Evolutionary conservation across 1,140 invertebrate species (phyloP).

Genomic region (Bradysia coprophila): DNA sequence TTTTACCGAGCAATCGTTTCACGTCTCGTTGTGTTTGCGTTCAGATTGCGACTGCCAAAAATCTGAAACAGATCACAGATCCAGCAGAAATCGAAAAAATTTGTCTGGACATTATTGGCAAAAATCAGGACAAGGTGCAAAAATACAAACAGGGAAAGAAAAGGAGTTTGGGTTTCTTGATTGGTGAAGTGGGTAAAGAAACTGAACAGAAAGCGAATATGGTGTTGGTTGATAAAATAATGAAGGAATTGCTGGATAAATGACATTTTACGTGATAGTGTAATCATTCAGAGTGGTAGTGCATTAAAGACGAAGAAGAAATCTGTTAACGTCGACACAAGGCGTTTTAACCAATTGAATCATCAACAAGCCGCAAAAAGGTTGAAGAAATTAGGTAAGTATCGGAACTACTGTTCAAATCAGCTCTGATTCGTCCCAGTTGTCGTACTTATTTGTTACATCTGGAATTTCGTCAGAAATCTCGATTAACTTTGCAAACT

Average conservation of each 20-base stretch:
- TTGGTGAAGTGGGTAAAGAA: constrained; percentile 33
- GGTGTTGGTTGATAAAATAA: constrained; percentile 31
- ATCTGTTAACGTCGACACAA: no score
- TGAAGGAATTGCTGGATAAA: constrained; percentile 26
- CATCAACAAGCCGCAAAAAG: no score
- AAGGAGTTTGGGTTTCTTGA: constrained; percentile 42
- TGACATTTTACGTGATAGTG: no score
- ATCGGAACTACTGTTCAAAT: no score
- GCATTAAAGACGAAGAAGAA: no score
- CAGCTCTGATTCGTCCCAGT: no score
- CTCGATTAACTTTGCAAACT: no score
- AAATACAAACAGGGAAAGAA: constrained; percentile 48
- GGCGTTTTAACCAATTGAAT: no score
- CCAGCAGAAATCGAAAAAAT: constrained; percentile 33
- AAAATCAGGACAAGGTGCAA: constrained; percentile 45
- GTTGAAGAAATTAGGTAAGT: no score
- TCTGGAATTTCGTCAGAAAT: no score
- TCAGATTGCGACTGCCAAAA: constrained; percentile 39
- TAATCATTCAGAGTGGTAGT: no score
- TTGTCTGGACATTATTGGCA: constrained; percentile 37
- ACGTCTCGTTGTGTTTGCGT: constrained; percentile 6
- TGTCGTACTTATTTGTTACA: no score
- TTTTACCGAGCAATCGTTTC: background rate
- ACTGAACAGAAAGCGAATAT: constrained; percentile 46
- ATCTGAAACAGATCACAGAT: constrained; percentile 43